Evolutionary conservation across 2,888 invertebrate species (phyloP).

Genomic region (Formica aserva): DNA sequence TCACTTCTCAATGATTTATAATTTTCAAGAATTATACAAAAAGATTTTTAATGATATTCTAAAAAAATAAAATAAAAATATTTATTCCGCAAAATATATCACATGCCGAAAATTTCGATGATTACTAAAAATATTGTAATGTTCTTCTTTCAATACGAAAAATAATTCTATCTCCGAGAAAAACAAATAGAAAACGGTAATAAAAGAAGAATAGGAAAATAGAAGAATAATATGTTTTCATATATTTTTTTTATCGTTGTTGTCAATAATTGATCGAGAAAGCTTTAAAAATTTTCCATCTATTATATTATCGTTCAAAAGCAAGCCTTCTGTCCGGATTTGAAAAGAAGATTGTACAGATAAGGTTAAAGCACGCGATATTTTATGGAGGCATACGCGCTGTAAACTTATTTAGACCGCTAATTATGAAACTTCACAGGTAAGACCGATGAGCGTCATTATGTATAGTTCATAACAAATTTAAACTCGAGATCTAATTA

Average conservation of each 20-base stretch:
- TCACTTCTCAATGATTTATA: background rate
- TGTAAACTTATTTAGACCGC: constrained; percentile 40
- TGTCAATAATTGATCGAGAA: background rate
- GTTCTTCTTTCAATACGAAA: too few relatives aligned
- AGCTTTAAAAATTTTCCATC: background rate
- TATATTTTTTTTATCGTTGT: background rate
- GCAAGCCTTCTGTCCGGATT: background rate
- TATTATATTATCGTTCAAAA: background rate
- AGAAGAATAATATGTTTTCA: background rate
- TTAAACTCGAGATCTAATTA: constrained; percentile 41
- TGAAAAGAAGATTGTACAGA: background rate
- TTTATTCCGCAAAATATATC: too few relatives aligned
- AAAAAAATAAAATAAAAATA: too few relatives aligned
- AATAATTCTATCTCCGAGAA: background rate
- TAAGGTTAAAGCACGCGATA: constrained; percentile 1
- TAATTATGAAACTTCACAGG: constrained; percentile 42
- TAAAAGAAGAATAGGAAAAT: background rate
- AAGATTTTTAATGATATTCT: background rate
- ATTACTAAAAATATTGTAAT: too few relatives aligned
- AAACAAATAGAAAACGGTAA: background rate
- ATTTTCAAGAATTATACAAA: background rate
- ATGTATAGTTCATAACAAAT: constrained; percentile 30
- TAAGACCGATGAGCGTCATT: constrained; percentile 35
- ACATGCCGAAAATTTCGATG: too few relatives aligned
- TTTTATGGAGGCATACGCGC: constrained; percentile 5